Evolutionary conservation across 2,113 vertebrate genomes (phyloP).

Genomic region (Oxygymnocypris stewartii): DNA sequence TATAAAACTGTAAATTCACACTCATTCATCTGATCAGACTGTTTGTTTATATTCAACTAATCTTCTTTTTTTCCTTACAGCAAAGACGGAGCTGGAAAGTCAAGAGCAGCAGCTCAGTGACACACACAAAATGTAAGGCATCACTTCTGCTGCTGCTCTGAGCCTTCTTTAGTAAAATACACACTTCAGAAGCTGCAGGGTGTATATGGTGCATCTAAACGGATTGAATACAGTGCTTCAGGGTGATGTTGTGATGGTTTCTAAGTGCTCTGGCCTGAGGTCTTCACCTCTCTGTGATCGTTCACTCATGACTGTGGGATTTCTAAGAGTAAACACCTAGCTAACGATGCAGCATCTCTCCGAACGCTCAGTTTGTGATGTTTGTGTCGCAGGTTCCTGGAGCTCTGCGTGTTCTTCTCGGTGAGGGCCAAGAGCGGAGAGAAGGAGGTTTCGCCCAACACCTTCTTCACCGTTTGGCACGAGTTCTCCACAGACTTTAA

Average conservation of each 20-base stretch:
- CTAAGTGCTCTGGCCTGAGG: neutral
- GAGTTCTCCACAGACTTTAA: conserved; percentile 98
- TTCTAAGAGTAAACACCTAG: neutral
- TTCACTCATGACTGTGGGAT: too few species aligned
- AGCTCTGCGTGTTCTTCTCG: conserved; percentile 88
- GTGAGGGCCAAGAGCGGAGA: conserved; percentile 93
- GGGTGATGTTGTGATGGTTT: neutral
- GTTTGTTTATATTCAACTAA: too few species aligned
- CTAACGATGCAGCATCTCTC: neutral
- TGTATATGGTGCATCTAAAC: neutral
- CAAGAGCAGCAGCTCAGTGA: conserved; percentile 83
- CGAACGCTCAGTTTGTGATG: neutral
- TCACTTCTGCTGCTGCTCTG: neutral
- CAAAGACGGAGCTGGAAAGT: conserved; percentile 88
- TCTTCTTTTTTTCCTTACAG: conserved; percentile 68
- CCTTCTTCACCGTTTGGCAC: conserved; percentile 93
- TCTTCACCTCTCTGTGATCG: neutral
- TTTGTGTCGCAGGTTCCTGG: conserved; percentile 82
- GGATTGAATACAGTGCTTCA: too few species aligned
- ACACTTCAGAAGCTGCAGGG: neutral
- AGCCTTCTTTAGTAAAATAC: neutral
- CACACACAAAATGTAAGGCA: conserved; percentile 87
- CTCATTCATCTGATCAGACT: too few species aligned
- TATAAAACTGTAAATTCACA: too few species aligned
- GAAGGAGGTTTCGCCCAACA: conserved; percentile 91